Evolutionary conservation across 2,113 vertebrate species (phyloP), one percentile per base, ranked within the genome.

Genomic region (Falcunculus frontatus): DNA sequence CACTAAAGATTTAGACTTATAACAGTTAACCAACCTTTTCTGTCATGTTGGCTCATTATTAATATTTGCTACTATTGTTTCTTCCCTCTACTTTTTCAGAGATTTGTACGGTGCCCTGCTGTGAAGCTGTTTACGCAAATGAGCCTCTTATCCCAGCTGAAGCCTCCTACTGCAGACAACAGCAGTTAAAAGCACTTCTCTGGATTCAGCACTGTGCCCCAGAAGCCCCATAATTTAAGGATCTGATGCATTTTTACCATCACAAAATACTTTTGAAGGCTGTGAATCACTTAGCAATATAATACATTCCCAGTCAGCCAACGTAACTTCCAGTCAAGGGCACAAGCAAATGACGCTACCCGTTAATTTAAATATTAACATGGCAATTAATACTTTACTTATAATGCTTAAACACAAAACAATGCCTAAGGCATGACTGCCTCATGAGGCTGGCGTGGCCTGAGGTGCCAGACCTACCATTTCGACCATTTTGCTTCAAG

Each of bases 401-500:
- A 23, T 10, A 49, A 29, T 27, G 16, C 25, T 76, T 80, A 76
- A 91, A 79, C 41, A 72, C 16, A 63, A 64, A 84, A 64, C 22
- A 49, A 30, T 22, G 56, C 56, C 35, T 50, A n/a, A 84, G 60
- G 47, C 30, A 33, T 1, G 15, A 72, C 4, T 26, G 39, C 59
- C 39, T 56, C 17, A 2, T 22, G 67, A 67, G 22, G 79, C 17
- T 4, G 13, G 49, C 1, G 1, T 65, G 42, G 49, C 56, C 12
- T 15, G 65, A 88, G 52, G 42, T 26, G 89, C 47, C 65, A 87
- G 56, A 95, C 98, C 95, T 97, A 99, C 99, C 99, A 4, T 99
- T 99, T 64, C 99, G 98, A 41, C 99, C 99, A 37, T 99, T 99
- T 90, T 99, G 99, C 91, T 99, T 99, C 70, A 99, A 97, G 21